Evolutionary conservation across 2,113 vertebrate genomes (phyloP).

Genomic region (Crotalus horridus): DNA sequence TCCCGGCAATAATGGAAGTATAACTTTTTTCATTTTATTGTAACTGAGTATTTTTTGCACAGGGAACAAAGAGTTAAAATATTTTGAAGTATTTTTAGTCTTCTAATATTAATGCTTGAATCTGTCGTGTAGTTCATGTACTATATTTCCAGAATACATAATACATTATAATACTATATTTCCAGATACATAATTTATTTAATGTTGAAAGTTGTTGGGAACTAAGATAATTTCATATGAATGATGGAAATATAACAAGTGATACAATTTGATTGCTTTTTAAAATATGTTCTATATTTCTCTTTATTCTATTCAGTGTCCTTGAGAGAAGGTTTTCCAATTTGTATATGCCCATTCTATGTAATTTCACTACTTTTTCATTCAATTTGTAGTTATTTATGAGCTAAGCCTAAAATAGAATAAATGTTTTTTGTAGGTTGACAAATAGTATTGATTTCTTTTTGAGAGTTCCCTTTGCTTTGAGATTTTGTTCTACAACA

Average conservation of each 20-base stretch:
- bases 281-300: background rate
- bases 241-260: background rate
- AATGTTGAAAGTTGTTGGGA: background rate
- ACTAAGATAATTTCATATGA: background rate
- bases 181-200: background rate
- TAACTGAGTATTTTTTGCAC: background rate
- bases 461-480: background rate
- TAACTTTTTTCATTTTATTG: background rate
- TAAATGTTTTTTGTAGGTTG: slow-evolving; percentile 24
- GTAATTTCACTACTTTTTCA: slow-evolving; percentile 8
- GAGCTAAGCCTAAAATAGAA: slow-evolving; percentile 11
- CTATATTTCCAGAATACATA: background rate
- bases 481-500: slow-evolving; percentile 53
- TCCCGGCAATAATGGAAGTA: background rate
- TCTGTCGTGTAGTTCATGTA: background rate
- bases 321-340: background rate
- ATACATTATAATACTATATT: background rate
- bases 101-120: background rate
- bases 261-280: background rate
- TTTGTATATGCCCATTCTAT: background rate
- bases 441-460: slow-evolving; percentile 25
- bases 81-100: background rate
- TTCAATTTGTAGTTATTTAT: background rate
- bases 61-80: background rate
- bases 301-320: background rate